phyloP scores from a whole-genome alignment of 2,888 invertebrate species.

The Chaitophorus viminalis region DNA sequence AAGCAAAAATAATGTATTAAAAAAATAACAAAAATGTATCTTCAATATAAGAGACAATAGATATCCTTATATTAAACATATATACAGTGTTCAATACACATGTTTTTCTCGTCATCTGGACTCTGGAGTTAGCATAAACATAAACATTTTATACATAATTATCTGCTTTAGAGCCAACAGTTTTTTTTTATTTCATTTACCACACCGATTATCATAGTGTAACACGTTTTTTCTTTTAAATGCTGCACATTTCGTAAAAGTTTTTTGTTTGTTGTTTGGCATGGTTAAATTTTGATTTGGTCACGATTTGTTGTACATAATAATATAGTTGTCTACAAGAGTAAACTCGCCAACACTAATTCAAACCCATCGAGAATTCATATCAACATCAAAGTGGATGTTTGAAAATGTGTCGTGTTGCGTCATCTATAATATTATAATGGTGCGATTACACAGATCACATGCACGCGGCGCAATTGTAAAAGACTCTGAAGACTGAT shows the following conservation, averaged over 20 bases:
- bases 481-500: not conserved
- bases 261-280: conserved; percentile 19
- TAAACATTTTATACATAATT: not conserved
- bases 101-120: conserved; percentile 25
- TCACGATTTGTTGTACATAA: not conserved
- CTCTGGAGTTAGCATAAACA: conserved; percentile 24
- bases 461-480: not conserved
- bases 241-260: not conserved
- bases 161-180: not conserved
- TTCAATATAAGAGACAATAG: not conserved
- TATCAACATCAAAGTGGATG: not conserved
- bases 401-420: not conserved
- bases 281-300: conserved; percentile 14
- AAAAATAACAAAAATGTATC: too few species aligned
- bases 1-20: too few species aligned
- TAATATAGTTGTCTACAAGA: not conserved
- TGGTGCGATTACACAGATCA: not conserved
- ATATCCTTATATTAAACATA: too few species aligned
- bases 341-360: too few species aligned
- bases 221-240: not conserved
- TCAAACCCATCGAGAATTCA: too few species aligned
- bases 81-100: not conserved
- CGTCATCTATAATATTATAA: too few species aligned
- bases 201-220: not conserved
- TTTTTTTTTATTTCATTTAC: conserved; percentile 38